Conservation (phyloP, 2,797 vertebrate genomes). For the Australoheros facetus region DNA sequence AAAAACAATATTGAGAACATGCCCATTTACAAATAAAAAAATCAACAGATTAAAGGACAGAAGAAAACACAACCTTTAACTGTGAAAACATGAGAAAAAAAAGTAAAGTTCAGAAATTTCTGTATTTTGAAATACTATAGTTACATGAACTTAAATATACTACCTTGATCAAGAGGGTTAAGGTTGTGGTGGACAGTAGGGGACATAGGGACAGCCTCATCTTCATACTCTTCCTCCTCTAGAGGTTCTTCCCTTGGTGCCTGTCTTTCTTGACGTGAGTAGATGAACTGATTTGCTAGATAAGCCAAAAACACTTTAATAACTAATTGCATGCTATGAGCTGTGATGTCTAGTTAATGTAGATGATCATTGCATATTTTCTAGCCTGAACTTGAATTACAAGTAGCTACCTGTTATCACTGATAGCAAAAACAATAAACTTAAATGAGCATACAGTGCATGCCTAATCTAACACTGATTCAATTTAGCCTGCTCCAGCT, state of each 20-base stretch:
- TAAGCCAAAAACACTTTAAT: conserved; percentile 31
- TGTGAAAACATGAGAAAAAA: neutral
- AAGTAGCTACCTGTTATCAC: neutral
- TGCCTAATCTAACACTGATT: neutral
- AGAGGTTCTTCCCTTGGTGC: conserved; percentile 83
- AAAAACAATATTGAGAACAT: neutral
- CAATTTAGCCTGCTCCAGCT: neutral
- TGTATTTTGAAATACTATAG: neutral
- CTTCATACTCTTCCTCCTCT: conserved; percentile 88
- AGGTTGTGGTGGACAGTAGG: conserved; percentile 76
- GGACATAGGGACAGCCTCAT: conserved; percentile 71
- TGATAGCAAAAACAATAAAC: neutral
- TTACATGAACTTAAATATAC: neutral
- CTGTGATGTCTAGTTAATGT: neutral
- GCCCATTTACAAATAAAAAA: neutral
- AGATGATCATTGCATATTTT: neutral
- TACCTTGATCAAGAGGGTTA: conserved; percentile 91
- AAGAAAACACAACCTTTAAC: neutral
- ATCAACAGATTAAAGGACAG: neutral
- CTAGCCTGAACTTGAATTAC: neutral
- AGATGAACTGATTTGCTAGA: conserved; percentile 96
- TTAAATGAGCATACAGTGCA: neutral
- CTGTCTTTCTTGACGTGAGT: conserved; percentile 88
- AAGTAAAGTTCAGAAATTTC: neutral
- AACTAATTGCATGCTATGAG: neutral